A percentile compares a stretch with the other conserved stretches of the same genome.
These are phyloP conservation scores for Apocheima hispidaria DNA, from an alignment of 2,888 invertebrate genomes.

Conservation along the genomic window DNA sequence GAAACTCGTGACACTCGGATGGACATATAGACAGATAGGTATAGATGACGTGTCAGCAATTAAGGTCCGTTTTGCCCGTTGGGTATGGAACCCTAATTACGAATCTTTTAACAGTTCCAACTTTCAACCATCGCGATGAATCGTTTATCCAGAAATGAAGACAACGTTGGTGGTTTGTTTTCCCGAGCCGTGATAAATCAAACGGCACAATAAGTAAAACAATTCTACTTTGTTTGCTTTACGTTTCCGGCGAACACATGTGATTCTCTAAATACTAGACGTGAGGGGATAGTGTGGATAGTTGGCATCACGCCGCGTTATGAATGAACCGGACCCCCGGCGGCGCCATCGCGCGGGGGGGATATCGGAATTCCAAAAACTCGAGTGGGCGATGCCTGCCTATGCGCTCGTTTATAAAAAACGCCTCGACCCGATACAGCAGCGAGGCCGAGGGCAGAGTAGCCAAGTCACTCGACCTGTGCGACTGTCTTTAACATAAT, in stretches of 20 bases:
- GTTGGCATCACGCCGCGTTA: constrained; percentile 74
- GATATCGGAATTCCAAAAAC: constrained; percentile 80
- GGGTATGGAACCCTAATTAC: too few species aligned
- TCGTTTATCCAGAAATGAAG: constrained; percentile 45
- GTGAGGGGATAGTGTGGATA: constrained; percentile 43
- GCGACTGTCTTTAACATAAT: constrained; percentile 49
- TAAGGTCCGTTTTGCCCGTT: too few species aligned
- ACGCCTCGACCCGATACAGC: constrained; percentile 71
- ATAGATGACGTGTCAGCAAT: too few species aligned
- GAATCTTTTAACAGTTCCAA: not conserved
- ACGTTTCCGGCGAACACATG: constrained; percentile 73
- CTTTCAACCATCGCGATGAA: constrained; percentile 24
- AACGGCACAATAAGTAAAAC: constrained; percentile 65
- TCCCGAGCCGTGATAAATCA: constrained; percentile 57
- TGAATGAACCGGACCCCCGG: constrained; percentile 81
- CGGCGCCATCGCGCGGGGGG: constrained; percentile 47
- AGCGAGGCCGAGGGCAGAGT: constrained; percentile 45
- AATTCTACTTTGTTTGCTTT: constrained; percentile 73
- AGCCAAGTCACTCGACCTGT: constrained; percentile 40
- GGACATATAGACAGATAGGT: too few species aligned
- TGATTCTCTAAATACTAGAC: constrained; percentile 54
- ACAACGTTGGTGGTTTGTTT: constrained; percentile 70
- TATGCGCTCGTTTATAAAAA: constrained; percentile 69
- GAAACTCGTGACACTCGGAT: too few species aligned
- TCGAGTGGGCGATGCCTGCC: constrained; percentile 76